Percentiles rank a stretch among this genome's conserved stretches.
These are phyloP conservation scores for Carettochelys insculpta DNA, from an alignment of 2,113 vertebrate genomes.

Conservation along the genomic window DNA sequence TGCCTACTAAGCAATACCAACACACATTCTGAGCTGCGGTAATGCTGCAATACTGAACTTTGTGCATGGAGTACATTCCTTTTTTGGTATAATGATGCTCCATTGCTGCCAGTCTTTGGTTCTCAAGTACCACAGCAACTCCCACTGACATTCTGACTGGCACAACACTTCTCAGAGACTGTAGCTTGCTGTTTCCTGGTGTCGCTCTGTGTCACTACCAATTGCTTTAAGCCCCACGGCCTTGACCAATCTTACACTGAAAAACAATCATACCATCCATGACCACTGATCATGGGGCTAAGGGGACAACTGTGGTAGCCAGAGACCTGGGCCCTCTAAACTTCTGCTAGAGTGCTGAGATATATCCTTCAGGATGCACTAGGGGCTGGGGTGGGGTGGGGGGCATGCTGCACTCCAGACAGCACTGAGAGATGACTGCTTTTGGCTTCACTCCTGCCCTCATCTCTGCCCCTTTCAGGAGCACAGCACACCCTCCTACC, in stretches of 20 bases:
- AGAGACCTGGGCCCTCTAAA: too few species aligned
- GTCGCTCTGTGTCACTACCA: background rate
- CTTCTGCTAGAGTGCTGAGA: too few species aligned
- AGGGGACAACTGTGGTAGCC: too few species aligned
- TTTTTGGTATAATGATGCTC: background rate
- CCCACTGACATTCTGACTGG: background rate
- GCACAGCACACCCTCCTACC: too few species aligned
- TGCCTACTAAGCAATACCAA: background rate
- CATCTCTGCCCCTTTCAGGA: too few species aligned
- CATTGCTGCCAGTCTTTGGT: background rate
- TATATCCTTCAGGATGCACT: too few species aligned
- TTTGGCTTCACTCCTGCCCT: too few species aligned
- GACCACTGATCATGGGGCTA: too few species aligned
- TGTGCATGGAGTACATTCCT: rapidly evolving
- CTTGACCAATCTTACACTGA: background rate
- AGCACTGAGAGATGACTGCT: too few species aligned
- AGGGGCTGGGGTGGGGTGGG: too few species aligned
- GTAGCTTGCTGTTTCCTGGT: background rate
- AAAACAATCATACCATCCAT: background rate
- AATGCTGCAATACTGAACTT: background rate
- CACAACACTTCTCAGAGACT: background rate
- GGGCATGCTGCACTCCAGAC: too few species aligned
- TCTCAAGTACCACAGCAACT: background rate
- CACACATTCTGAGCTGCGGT: background rate
- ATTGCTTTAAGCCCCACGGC: background rate